Percentiles rank a stretch among this genome's conserved stretches.
Conservation (phyloP, 2,113 vertebrate genomes). For the Psephotus haematonotus region DNA sequence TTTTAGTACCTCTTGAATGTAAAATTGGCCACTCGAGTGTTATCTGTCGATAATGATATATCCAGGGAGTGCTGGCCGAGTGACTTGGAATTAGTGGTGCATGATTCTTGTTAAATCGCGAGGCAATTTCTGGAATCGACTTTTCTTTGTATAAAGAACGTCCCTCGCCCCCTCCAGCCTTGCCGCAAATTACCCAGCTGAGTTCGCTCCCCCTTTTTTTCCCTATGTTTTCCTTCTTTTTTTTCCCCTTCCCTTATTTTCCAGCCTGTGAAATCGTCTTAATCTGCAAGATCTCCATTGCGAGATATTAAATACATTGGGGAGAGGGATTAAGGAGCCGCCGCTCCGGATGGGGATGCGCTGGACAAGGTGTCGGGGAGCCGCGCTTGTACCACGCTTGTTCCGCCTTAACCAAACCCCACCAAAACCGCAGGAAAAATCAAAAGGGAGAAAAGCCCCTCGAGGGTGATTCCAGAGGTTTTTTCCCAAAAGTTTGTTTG, state of each 20-base stretch:
- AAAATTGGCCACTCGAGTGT: conserved; percentile 85
- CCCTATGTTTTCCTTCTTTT: not conserved
- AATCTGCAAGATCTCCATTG: conserved; percentile 69
- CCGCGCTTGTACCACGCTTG: not conserved
- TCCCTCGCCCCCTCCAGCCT: conserved; percentile 35
- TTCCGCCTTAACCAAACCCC: not conserved
- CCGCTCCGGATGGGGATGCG: conserved; percentile 22
- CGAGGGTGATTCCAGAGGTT: not conserved
- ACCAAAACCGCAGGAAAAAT: no score
- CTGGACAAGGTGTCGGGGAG: not conserved
- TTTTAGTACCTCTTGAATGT: conserved; percentile 88
- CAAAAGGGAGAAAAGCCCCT: not conserved
- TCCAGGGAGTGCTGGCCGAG: conserved; percentile 73
- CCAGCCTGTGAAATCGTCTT: conserved; percentile 74
- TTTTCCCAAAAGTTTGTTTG: not conserved
- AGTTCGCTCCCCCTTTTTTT: not conserved
- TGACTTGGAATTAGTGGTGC: conserved; percentile 78
- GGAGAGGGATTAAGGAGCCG: conserved; percentile 50
- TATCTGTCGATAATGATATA: conserved; percentile 77
- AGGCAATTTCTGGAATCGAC: conserved; percentile 69
- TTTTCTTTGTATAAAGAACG: conserved; percentile 49
- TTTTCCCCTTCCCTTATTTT: not conserved
- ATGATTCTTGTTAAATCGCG: conserved; percentile 79
- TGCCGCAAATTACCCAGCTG: conserved; percentile 62
- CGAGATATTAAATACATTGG: conserved; percentile 53